Percentiles rank a stretch among this genome's conserved stretches.
phyloP scores from a whole-genome alignment of 2,113 vertebrate species.

The Austrofundulus limnaeus region DNA sequence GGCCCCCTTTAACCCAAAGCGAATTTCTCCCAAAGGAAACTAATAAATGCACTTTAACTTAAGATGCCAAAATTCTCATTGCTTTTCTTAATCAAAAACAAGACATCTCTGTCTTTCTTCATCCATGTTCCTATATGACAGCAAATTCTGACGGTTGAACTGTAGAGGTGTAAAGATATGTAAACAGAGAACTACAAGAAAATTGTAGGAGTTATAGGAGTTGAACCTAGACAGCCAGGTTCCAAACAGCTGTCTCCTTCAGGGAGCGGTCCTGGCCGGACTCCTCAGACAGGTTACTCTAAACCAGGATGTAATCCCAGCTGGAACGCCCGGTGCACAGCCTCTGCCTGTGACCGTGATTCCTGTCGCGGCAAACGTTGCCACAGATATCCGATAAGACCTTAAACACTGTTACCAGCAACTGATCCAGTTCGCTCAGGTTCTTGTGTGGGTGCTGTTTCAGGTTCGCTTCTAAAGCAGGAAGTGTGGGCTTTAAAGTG shows the following conservation, averaged over 20 bases:
- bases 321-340: constrained; percentile 41
- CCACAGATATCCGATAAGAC: constrained; percentile 48
- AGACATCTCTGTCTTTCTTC: neutral
- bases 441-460: constrained; percentile 23
- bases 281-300: constrained; percentile 51
- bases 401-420: constrained; percentile 24
- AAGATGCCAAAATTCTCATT: neutral
- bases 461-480: constrained; percentile 36
- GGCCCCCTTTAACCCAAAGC: too few relatives aligned
- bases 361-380: constrained; percentile 31
- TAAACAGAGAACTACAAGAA: too few relatives aligned
- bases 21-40: too few relatives aligned
- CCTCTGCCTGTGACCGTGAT: constrained; percentile 36
- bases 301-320: constrained; percentile 45
- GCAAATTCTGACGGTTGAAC: neutral
- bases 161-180: neutral
- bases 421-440: constrained; percentile 39
- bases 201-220: neutral
- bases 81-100: neutral
- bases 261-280: constrained; percentile 28
- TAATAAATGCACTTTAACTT: too few relatives aligned
- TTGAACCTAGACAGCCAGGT: too few relatives aligned
- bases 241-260: too few relatives aligned
- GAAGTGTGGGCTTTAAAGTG: constrained; percentile 43
- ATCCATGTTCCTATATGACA: neutral